Evolutionary conservation across 2,888 invertebrate species (phyloP), one percentile per base, ranked within the genome.

Genomic region (Tanypteryx hageni): DNA sequence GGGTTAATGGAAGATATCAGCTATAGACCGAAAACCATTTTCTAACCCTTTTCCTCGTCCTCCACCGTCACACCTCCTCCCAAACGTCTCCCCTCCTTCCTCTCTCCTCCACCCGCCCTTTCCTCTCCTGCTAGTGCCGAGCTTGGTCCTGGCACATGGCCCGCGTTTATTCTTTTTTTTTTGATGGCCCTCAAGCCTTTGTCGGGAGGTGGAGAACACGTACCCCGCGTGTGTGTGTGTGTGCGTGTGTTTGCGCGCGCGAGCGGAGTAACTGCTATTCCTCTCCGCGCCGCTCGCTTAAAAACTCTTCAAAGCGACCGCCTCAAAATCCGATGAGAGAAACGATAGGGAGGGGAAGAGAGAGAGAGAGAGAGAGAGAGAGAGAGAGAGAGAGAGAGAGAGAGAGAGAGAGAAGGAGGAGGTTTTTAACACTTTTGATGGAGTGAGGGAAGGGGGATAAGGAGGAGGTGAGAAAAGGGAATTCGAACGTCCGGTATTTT

Each of bases 271-370:
- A 76, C 76, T 76, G 76, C 76, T 76, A 22, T 68, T 22, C 76
- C 76, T 27, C 27, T 76, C 76, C 68, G 22, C n/a, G 22, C 68
- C 76, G 76, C 76, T 76, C 44, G 44, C 44, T 76, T 76, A 22
- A 76, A 68, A 76, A 76, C 76, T 76, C 76, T 76, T 76, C 76
- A 76, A 76, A 76, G 76, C 76, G 76, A 27, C 76, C 76, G 76
- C 27, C 76, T 68, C 68, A 14, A 27, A 27, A 76, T 76, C 76
- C 76, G 76, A 76, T 76, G 76, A 22, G 76, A 76, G 76, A 22
- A 27, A 27, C 13, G 14, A 27, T 13, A 27, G 44, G 76, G 27
- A 27, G 76, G 22, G 76, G 44, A 44, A 44, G 27, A 2, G n/a
- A 5, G 5, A 44, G 44, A 44, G 5, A 44, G 44, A 44, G 44